Percentiles rank a stretch among this genome's conserved stretches.
phyloP scores from a whole-genome alignment of 2,888 invertebrate genomes.

The Oxystoma pomonae region DNA sequence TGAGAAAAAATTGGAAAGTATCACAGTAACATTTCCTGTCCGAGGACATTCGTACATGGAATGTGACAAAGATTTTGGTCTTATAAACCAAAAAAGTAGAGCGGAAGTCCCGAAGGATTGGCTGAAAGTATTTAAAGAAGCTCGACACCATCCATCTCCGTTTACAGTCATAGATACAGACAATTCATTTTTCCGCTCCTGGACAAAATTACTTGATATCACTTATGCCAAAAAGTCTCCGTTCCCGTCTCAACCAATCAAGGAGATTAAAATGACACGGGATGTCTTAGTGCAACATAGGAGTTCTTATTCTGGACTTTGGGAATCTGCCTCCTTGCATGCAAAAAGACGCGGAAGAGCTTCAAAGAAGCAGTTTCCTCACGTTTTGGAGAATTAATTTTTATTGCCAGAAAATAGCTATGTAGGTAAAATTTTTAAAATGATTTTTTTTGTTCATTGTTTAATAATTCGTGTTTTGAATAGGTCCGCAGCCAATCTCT shows the following conservation, averaged over 20 bases:
- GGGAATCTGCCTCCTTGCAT: too few species aligned
- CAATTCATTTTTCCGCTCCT: constrained; percentile 1
- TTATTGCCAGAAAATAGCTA: too few species aligned
- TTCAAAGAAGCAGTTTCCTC: too few species aligned
- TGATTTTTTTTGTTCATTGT: too few species aligned
- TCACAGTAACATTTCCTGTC: constrained; percentile 7
- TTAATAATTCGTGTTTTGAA: too few species aligned
- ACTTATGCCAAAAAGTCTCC: constrained; percentile 7
- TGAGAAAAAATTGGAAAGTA: constrained; percentile 7
- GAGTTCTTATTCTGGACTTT: too few species aligned
- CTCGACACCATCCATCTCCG: constrained; percentile 2
- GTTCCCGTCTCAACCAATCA: constrained; percentile 7
- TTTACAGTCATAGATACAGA: neutral
- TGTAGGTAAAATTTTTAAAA: too few species aligned
- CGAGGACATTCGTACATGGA: constrained; percentile 11
- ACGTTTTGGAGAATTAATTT: too few species aligned
- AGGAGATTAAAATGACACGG: constrained; percentile 4
- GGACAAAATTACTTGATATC: neutral
- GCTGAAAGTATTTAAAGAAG: constrained; percentile 4
- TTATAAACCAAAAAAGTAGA: constrained; percentile 6
- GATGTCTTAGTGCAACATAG: too few species aligned
- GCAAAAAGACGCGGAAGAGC: too few species aligned
- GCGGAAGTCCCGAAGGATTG: constrained; percentile 8
- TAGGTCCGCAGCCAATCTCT: too few species aligned
- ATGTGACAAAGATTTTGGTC: constrained; percentile 10